Evolutionary conservation across 2,113 vertebrate species (phyloP).

Genomic region (Crypturellus undulatus): DNA sequence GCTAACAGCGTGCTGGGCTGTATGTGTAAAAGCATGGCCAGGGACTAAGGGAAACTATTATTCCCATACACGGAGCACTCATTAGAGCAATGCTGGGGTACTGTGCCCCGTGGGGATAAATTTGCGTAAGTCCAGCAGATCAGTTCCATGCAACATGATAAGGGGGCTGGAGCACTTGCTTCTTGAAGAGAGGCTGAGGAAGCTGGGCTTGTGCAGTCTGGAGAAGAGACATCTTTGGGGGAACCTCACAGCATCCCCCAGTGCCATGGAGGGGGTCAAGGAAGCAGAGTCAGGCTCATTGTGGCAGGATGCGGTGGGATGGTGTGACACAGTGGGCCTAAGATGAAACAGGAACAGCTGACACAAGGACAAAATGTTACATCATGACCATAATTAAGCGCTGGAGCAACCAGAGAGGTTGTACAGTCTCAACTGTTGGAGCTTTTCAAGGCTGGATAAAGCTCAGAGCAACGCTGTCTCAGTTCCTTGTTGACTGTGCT

Average conservation of each 20-base stretch:
- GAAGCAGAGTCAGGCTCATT: neutral
- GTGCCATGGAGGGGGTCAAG: neutral
- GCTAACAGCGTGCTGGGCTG: neutral
- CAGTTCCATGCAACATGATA: neutral
- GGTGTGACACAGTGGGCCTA: neutral
- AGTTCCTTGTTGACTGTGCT: neutral
- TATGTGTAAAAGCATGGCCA: neutral
- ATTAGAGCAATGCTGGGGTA: neutral
- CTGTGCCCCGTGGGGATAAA: neutral
- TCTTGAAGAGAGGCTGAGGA: neutral
- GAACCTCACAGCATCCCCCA: neutral
- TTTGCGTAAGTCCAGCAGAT: neutral
- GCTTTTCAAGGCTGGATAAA: neutral
- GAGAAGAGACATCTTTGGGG: neutral
- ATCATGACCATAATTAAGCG: neutral
- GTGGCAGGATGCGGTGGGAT: neutral
- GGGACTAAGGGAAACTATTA: neutral
- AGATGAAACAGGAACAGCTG: neutral
- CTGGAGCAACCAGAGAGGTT: accelerated
- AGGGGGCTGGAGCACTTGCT: neutral
- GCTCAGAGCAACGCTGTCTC: neutral
- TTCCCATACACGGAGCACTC: neutral
- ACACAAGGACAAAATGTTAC: neutral
- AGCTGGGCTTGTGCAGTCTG: neutral
- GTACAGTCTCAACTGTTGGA: neutral